A percentile compares a stretch with the other conserved stretches of the same genome.
Evolutionary conservation across 2,797 vertebrate genomes (phyloP).

Genomic region (Stomatorhinus walkeri): DNA sequence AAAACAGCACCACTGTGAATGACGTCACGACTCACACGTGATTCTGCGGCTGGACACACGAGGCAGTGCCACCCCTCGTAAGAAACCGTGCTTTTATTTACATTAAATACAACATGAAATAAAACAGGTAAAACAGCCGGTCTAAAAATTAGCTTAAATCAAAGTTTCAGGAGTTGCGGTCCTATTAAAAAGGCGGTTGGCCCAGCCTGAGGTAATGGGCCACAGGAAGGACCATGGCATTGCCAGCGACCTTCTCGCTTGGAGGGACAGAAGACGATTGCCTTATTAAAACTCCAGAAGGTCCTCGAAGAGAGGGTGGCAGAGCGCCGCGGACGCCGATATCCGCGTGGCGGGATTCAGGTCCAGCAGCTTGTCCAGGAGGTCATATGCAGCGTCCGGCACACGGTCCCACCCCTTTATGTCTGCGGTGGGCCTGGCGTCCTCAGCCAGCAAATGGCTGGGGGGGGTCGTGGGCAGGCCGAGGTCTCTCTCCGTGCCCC

Average conservation of each 20-base stretch:
- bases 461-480: not conserved
- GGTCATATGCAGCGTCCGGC: conserved; percentile 79
- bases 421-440: conserved; percentile 22
- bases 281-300: conserved; percentile 32
- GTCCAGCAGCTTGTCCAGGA: conserved; percentile 86
- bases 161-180: not conserved
- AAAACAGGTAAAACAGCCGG: not conserved
- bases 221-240: not conserved
- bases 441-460: not conserved
- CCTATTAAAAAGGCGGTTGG: not conserved
- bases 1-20: not conserved
- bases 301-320: conserved; percentile 77
- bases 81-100: not conserved
- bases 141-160: not conserved
- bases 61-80: not conserved
- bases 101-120: not conserved
- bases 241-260: not conserved
- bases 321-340: conserved; percentile 74
- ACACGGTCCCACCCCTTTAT: conserved; percentile 73
- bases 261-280: not conserved
- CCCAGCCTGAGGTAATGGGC: not conserved
- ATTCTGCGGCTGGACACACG: not conserved
- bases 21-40: not conserved
- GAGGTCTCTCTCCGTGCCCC: conserved; percentile 24
- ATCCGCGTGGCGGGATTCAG: conserved; percentile 86